Conservation (phyloP, 2,797 vertebrate genomes). For the Cryptoprocta ferox region DNA sequence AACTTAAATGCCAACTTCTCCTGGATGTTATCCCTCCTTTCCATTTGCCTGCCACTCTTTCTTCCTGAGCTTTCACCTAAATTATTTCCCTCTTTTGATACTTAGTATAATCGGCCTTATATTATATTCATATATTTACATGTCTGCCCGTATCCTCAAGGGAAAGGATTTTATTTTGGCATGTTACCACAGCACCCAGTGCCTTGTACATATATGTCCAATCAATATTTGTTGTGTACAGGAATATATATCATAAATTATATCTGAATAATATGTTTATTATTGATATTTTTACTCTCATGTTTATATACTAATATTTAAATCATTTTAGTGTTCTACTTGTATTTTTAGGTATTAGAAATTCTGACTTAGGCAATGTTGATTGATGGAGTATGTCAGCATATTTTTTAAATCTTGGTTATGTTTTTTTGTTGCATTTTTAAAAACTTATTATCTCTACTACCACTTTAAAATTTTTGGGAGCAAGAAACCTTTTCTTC, state of each 20-base stretch:
- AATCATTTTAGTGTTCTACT: background rate
- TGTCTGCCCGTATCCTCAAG: background rate
- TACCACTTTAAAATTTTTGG: conserved; percentile 29
- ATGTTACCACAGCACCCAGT: background rate
- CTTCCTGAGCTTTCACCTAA: background rate
- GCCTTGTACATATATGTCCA: background rate
- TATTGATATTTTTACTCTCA: background rate
- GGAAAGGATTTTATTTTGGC: conserved; percentile 14
- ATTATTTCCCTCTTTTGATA: background rate
- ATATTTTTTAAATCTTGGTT: conserved; percentile 9
- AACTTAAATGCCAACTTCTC: background rate
- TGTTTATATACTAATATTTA: conserved; percentile 47
- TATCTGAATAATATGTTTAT: background rate
- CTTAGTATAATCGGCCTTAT: background rate
- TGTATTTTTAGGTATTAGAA: conserved; percentile 53
- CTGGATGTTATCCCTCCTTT: background rate
- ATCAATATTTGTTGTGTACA: background rate
- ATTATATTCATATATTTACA: background rate
- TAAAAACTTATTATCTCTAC: background rate
- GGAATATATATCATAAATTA: conserved; percentile 15
- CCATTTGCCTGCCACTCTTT: background rate
- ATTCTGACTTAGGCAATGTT: background rate
- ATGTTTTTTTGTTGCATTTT: background rate
- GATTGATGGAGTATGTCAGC: background rate
- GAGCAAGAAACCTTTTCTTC: conserved; percentile 3